These are phyloP conservation scores for Mantis religiosa DNA, from an alignment of 2,888 invertebrate species.

Conservation along the genomic window DNA sequence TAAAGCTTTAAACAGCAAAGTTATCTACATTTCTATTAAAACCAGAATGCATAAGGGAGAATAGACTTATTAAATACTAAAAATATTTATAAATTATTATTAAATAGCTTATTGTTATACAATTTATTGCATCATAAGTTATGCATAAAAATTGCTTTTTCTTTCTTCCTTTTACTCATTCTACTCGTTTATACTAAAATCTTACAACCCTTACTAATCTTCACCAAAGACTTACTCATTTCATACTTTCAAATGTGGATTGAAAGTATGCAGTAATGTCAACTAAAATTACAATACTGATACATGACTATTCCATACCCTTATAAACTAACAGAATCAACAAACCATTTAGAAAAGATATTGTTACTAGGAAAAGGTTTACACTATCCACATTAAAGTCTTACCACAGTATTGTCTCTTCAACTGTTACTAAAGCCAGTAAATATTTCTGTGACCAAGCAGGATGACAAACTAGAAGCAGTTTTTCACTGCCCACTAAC, in stretches of 20 bases:
- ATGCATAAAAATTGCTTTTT: background rate
- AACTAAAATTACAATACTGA: background rate
- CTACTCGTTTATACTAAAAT: no score
- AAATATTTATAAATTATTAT: background rate
- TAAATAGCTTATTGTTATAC: background rate
- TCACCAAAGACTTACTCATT: background rate
- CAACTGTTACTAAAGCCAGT: background rate
- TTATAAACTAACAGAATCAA: background rate
- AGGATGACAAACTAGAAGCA: background rate
- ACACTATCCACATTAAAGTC: no score
- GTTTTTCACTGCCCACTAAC: slow-evolving; percentile 21
- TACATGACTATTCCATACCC: background rate
- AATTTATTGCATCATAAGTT: background rate
- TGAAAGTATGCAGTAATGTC: background rate
- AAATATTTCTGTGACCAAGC: background rate
- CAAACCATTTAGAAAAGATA: background rate
- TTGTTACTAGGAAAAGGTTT: no score
- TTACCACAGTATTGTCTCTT: background rate
- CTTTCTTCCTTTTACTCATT: no score
- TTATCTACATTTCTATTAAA: no score
- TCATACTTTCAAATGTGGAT: background rate
- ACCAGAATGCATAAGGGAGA: no score
- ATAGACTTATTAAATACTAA: background rate
- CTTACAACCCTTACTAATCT: no score
- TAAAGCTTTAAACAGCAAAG: no score